Evolutionary conservation across 2,113 vertebrate genomes (phyloP).

Genomic region (Aegithalos caudatus): DNA sequence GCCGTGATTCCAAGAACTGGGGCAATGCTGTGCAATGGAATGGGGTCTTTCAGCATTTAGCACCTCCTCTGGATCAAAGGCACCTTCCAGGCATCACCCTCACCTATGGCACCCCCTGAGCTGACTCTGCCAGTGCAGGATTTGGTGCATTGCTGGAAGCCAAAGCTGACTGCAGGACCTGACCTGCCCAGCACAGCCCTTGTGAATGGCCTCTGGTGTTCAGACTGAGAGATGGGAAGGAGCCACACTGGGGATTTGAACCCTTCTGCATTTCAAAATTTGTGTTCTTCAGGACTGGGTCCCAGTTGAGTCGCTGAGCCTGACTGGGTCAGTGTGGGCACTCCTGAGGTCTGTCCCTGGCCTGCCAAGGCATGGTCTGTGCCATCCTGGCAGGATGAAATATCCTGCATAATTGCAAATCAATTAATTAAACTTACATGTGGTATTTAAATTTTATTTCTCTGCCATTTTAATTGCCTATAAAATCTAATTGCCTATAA

Average conservation of each 20-base stretch:
- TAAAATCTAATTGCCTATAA: neutral
- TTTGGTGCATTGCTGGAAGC: neutral
- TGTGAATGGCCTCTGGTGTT: accelerated
- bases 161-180: neutral
- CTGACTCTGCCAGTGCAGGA: neutral
- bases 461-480: neutral
- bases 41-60: accelerated
- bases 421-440: neutral
- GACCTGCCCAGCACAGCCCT: neutral
- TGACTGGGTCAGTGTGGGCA: neutral
- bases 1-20: neutral
- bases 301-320: accelerated
- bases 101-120: accelerated
- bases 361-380: neutral
- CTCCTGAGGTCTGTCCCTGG: neutral
- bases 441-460: neutral
- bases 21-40: neutral
- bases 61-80: neutral
- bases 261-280: neutral
- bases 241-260: neutral
- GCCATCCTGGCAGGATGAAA: neutral
- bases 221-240: neutral
- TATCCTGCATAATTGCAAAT: neutral
- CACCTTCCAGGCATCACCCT: neutral
- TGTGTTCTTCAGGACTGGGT: neutral